Conservation (phyloP, 23 tunicate genomes). For the Corella eumyota region DNA sequence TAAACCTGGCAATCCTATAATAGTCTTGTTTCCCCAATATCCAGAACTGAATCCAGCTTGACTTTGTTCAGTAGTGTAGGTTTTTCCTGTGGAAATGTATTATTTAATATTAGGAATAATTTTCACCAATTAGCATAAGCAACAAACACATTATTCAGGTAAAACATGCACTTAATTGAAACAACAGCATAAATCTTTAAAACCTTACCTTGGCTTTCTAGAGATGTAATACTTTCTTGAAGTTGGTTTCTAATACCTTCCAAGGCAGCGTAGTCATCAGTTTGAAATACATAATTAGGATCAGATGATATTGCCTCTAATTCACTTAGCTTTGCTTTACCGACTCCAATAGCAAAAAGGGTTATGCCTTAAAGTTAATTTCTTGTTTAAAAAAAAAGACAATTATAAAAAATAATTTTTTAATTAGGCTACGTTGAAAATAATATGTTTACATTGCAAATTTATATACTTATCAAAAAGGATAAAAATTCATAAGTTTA, state of each 20-base stretch:
- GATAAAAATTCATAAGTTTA: no score
- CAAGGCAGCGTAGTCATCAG: constrained; percentile 31
- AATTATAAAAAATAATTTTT: no score
- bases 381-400: no score
- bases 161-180: no score
- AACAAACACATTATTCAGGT: no score
- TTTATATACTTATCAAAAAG: no score
- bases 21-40: constrained; percentile 4
- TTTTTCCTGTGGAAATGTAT: constrained; percentile 11
- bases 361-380: constrained; percentile 63
- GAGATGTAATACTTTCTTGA: constrained; percentile 22
- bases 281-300: constrained; percentile 20
- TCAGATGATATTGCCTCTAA: constrained; percentile 25
- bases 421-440: no score
- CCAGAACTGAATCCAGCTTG: constrained; percentile 40
- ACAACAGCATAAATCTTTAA: no score
- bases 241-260: constrained; percentile 13
- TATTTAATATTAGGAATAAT: neutral
- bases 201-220: constrained; percentile 49
- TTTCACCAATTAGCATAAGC: no score
- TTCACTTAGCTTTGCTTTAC: constrained; percentile 15
- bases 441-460: no score
- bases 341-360: constrained; percentile 60
- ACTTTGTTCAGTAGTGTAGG: constrained; percentile 38
- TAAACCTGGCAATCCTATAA: constrained; percentile 52